Evolutionary conservation across 2,888 invertebrate species (phyloP).

Genomic region (Pecten maximus): DNA sequence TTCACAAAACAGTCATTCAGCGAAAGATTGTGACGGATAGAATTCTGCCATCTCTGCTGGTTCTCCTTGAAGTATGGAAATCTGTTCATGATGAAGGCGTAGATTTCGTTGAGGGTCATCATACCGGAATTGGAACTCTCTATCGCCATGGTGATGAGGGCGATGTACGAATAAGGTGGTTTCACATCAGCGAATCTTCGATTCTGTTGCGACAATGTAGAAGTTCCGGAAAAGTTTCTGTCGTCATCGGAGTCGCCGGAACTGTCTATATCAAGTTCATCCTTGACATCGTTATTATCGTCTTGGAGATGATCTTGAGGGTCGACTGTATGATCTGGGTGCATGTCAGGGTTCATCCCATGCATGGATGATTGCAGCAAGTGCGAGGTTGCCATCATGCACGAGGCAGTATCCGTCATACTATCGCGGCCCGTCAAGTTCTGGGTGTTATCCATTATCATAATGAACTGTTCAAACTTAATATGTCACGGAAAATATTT

Average conservation of each 20-base stretch:
- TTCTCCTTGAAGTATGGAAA: conserved; percentile 93
- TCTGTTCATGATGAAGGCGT: conserved; percentile 93
- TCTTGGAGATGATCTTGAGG: conserved; percentile 36
- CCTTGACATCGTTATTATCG: conserved; percentile 50
- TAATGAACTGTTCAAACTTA: neutral
- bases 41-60: conserved; percentile 88
- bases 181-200: conserved; percentile 90
- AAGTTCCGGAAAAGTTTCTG: conserved; percentile 65
- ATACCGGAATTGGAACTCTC: conserved; percentile 99
- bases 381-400: conserved; percentile 63
- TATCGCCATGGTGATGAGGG: conserved; percentile 99
- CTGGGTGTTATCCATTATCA: conserved; percentile 20
- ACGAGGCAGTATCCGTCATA: conserved; percentile 58
- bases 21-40: conserved; percentile 92
- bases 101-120: conserved; percentile 94
- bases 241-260: conserved; percentile 53
- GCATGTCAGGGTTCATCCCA: conserved; percentile 29
- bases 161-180: conserved; percentile 99
- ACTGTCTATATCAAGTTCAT: conserved; percentile 39
- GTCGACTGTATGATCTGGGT: conserved; percentile 39
- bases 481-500: conserved; percentile 1
- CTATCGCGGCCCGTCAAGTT: neutral
- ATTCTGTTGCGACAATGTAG: conserved; percentile 78
- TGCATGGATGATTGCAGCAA: conserved; percentile 58
- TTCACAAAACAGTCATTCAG: conserved; percentile 98